A percentile compares a stretch with the other conserved stretches of the same genome.
These are phyloP conservation scores for Fulmarus glacialis DNA, from an alignment of 2,113 vertebrate genomes.

Conservation along the genomic window DNA sequence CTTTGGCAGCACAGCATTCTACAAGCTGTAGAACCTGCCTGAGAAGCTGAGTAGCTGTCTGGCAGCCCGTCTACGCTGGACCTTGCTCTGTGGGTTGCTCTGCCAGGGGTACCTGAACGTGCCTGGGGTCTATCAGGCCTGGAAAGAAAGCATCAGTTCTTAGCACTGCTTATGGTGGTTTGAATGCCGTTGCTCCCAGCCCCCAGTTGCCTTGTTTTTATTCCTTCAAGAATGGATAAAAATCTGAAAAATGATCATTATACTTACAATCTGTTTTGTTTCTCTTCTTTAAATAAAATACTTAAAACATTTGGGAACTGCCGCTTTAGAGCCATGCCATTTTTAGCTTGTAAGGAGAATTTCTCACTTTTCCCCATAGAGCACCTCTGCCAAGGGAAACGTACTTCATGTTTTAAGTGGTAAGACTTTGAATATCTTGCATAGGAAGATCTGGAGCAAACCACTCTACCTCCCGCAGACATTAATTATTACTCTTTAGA, in stretches of 20 bases:
- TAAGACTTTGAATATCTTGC: background rate
- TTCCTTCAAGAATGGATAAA: background rate
- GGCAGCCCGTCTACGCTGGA: accelerated
- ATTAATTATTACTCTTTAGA: background rate
- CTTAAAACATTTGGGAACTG: background rate
- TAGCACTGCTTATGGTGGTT: background rate
- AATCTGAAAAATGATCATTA: background rate
- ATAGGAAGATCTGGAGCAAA: background rate
- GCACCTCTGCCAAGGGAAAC: background rate
- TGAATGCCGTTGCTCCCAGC: background rate
- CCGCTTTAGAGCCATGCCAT: background rate
- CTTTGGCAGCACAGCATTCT: background rate
- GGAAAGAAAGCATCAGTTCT: background rate
- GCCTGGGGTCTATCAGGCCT: accelerated
- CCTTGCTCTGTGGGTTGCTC: background rate
- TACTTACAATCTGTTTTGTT: background rate
- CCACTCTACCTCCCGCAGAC: background rate
- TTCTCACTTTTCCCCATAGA: background rate
- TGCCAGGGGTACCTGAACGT: accelerated
- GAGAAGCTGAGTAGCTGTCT: background rate
- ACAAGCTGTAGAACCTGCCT: background rate
- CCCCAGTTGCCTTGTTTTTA: background rate
- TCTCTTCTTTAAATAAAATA: background rate
- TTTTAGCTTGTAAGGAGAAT: background rate
- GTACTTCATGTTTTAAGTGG: background rate